phyloP scores from a whole-genome alignment of 1,140 invertebrate genomes.

The Hycleus cichorii region DNA sequence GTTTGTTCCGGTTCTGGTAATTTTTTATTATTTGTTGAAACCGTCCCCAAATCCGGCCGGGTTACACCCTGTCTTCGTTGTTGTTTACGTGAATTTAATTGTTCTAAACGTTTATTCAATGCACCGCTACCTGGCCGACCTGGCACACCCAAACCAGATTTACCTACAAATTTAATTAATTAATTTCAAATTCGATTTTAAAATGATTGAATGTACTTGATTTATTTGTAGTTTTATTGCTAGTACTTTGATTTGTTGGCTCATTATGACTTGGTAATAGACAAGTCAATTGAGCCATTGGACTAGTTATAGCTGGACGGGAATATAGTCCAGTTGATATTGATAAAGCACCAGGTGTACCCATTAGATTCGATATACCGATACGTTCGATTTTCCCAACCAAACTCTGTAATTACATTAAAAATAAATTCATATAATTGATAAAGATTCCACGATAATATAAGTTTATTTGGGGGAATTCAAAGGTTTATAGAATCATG shows the following conservation, averaged over 20 bases:
- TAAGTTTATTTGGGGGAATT: too few relatives aligned
- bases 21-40: constrained; percentile 39
- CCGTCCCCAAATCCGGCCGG: constrained; percentile 51
- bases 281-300: constrained; percentile 67
- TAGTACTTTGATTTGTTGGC: constrained; percentile 7
- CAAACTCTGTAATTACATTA: constrained; percentile 41
- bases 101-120: constrained; percentile 42
- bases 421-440: background rate
- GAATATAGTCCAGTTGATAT: constrained; percentile 50
- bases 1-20: constrained; percentile 32
- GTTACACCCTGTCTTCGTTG: constrained; percentile 42
- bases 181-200: background rate
- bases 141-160: constrained; percentile 44
- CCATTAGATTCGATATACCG: constrained; percentile 59
- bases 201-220: background rate
- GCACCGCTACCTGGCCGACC: constrained; percentile 48
- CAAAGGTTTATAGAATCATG: too few relatives aligned
- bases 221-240: background rate
- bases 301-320: constrained; percentile 53
- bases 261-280: constrained; percentile 43
- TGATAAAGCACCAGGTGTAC: constrained; percentile 49
- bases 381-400: constrained; percentile 63
- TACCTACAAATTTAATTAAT: background rate
- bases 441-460: too few relatives aligned
- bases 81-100: constrained; percentile 40